phyloP scores from a whole-genome alignment of 2,888 invertebrate genomes.

The Cacoxenus indagator region DNA sequence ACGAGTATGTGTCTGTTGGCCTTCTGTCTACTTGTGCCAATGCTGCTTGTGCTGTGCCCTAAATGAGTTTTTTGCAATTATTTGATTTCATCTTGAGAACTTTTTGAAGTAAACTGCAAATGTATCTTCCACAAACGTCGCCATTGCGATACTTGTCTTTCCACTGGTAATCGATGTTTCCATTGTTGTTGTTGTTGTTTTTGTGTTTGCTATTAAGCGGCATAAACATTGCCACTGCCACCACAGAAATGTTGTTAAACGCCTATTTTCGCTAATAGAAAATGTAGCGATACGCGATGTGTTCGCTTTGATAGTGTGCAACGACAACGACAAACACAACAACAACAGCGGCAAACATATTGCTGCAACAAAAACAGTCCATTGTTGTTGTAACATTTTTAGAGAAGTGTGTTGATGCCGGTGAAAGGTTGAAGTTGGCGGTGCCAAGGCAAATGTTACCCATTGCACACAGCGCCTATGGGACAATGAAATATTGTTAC shows the following conservation, averaged over 20 bases:
- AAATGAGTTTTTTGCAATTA: constrained; percentile 64
- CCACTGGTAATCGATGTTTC: constrained; percentile 17
- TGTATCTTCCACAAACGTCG: constrained; percentile 32
- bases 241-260: constrained; percentile 47
- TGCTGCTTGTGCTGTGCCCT: constrained; percentile 49
- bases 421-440: constrained; percentile 21
- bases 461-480: constrained; percentile 47
- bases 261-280: constrained; percentile 62
- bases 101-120: constrained; percentile 40
- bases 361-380: constrained; percentile 35
- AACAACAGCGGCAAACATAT: constrained; percentile 28
- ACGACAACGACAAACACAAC: constrained; percentile 26
- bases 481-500: constrained; percentile 44
- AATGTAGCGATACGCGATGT: constrained; percentile 48
- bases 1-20: constrained; percentile 44
- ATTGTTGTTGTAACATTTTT: constrained; percentile 52
- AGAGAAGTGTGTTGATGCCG: constrained; percentile 55
- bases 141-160: constrained; percentile 22
- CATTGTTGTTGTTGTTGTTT: constrained; percentile 15
- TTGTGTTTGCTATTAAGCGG: constrained; percentile 5
- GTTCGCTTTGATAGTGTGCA: constrained; percentile 42
- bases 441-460: constrained; percentile 27
- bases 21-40: constrained; percentile 21
- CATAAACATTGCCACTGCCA: constrained; percentile 42
- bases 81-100: constrained; percentile 62